Evolutionary conservation across 2,888 invertebrate genomes (phyloP).

Genomic region (Agriopis aurantiaria): DNA sequence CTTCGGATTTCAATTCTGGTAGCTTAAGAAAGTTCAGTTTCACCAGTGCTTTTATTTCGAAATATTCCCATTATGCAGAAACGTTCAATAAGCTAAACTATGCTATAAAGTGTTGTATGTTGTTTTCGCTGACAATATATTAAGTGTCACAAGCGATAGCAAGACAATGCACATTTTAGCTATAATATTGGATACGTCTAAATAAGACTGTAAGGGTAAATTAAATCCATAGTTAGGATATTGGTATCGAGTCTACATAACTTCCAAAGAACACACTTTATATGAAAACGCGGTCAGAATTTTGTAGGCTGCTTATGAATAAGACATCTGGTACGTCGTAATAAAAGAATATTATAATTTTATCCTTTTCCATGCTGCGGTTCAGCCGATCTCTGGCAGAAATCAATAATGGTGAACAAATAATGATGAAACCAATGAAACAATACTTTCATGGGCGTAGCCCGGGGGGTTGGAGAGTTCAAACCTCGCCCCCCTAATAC

Average conservation of each 20-base stretch:
- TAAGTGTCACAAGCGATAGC: neutral
- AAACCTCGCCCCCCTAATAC: no score
- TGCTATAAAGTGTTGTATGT: neutral
- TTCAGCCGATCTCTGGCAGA: neutral
- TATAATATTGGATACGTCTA: neutral
- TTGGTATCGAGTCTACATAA: neutral
- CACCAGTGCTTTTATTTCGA: neutral
- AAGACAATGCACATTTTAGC: neutral
- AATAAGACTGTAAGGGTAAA: neutral
- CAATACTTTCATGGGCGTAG: no score
- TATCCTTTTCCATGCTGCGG: neutral
- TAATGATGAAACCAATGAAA: conserved; percentile 7
- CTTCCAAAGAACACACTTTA: conserved; percentile 3
- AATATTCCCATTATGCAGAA: neutral
- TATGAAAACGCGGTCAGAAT: neutral
- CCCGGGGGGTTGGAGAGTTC: no score
- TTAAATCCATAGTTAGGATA: neutral
- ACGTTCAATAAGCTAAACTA: neutral
- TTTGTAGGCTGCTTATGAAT: neutral
- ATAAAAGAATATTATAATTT: neutral
- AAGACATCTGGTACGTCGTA: no score
- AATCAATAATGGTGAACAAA: neutral
- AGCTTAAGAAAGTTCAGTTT: neutral
- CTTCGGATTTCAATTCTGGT: neutral
- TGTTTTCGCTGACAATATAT: neutral